Evolutionary conservation across 92 coral and sea anemone genomes (phyloP).

Genomic region (Epizoanthus illoricatus): DNA sequence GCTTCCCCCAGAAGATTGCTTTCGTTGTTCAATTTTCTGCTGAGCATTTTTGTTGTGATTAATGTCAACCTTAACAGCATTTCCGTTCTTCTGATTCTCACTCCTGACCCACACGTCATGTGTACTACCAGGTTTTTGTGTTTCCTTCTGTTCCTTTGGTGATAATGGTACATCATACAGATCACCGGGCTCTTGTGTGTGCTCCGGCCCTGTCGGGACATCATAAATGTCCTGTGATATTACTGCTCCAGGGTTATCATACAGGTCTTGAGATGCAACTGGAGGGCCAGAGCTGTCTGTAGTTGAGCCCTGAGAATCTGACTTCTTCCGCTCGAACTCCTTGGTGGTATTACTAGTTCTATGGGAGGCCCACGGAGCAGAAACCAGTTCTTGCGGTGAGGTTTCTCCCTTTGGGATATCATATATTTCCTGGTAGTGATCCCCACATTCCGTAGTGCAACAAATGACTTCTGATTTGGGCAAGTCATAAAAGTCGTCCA

Average conservation of each 20-base stretch:
- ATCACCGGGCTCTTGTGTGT: constrained; percentile 17
- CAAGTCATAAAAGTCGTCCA: constrained; percentile 48
- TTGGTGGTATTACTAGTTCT: not conserved
- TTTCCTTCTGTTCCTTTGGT: constrained; percentile 11
- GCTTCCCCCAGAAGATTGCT: constrained; percentile 3
- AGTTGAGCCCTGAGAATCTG: not conserved
- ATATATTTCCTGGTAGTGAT: constrained; percentile 13
- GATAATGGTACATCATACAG: constrained; percentile 52
- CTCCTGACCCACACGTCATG: constrained; percentile 47
- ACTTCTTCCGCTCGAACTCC: not conserved
- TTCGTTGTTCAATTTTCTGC: constrained; percentile 24
- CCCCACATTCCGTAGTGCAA: not conserved
- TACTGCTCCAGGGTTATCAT: not conserved
- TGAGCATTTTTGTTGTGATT: constrained; percentile 47
- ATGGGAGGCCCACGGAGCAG: constrained; percentile 14
- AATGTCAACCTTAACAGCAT: constrained; percentile 25
- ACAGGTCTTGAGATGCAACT: constrained; percentile 29
- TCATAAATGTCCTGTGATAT: constrained; percentile 62
- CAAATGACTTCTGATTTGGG: constrained; percentile 23
- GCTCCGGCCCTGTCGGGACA: constrained; percentile 53
- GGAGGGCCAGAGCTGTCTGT: not conserved
- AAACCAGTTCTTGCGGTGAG: constrained; percentile 7
- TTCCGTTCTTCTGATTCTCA: constrained; percentile 24
- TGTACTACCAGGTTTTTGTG: constrained; percentile 1
- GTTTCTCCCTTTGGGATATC: constrained; percentile 24